These are phyloP conservation scores for Malurus melanocephalus DNA, from an alignment of 2,113 vertebrate genomes.

Conservation along the genomic window DNA sequence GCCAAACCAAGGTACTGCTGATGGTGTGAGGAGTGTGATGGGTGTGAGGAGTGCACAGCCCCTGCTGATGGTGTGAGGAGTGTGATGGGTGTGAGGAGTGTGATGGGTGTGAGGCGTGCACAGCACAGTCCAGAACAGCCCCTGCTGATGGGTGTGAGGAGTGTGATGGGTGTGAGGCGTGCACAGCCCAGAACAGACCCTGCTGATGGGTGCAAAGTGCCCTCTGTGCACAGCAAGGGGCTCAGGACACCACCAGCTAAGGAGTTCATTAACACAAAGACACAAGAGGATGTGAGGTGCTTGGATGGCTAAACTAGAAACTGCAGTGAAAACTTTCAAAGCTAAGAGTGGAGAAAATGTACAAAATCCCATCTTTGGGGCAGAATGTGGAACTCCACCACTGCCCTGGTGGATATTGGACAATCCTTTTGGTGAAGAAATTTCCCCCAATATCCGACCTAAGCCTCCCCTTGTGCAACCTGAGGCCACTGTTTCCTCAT, in stretches of 20 bases:
- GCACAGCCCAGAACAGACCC: not conserved
- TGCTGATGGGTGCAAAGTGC: not conserved
- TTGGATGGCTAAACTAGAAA: not conserved
- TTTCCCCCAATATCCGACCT: not conserved
- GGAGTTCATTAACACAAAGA: rapidly evolving
- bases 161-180: not conserved
- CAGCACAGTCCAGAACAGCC: no score
- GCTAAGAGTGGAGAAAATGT: not conserved
- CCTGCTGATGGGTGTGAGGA: no score
- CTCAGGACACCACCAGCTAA: not conserved
- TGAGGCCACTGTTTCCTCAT: not conserved
- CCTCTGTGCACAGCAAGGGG: not conserved
- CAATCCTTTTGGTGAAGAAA: not conserved
- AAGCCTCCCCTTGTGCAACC: not conserved
- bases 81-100: no score
- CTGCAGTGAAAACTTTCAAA: not conserved
- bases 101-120: not conserved
- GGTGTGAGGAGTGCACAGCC: not conserved
- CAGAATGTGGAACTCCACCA: not conserved
- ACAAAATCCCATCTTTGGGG: not conserved
- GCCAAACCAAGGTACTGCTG: not conserved
- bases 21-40: no score
- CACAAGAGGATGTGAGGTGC: rapidly evolving
- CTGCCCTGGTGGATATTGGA: not conserved
- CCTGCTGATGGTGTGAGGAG: no score